Evolutionary conservation across 53 echinoderm and acorn worm species (phyloP).

Genomic region (Antedon mediterranea): DNA sequence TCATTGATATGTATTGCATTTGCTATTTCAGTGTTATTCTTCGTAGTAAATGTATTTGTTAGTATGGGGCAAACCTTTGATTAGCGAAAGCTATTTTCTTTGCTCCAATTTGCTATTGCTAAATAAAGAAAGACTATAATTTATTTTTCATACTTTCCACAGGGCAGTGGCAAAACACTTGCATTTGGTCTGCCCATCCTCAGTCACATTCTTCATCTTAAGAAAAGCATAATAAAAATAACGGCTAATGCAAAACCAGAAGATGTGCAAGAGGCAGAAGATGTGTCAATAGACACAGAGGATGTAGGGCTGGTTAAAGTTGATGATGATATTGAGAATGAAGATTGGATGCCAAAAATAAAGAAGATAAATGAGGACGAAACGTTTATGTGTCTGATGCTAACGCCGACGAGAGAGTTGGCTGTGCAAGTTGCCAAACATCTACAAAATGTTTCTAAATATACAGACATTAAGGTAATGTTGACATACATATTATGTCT

Average conservation of each 20-base stretch:
- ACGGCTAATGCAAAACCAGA: neutral
- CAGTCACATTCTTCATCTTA: constrained; percentile 31
- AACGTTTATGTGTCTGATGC: constrained; percentile 38
- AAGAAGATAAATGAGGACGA: neutral
- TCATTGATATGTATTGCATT: too few species aligned
- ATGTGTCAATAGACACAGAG: neutral
- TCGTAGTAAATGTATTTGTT: too few species aligned
- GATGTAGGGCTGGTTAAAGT: neutral
- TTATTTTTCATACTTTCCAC: neutral
- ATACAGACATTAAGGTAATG: constrained; percentile 76
- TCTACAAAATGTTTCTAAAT: constrained; percentile 48
- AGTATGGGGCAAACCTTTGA: too few species aligned
- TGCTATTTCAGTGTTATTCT: too few species aligned
- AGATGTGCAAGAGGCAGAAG: neutral
- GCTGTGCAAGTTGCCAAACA: constrained; percentile 89
- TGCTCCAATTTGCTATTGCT: too few species aligned
- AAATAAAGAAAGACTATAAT: too few species aligned
- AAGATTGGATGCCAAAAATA: neutral
- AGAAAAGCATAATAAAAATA: constrained; percentile 6
- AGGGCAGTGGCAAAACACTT: constrained; percentile 95
- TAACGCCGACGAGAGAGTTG: constrained; percentile 79
- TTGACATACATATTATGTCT: too few species aligned
- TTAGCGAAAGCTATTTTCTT: too few species aligned
- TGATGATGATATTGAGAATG: constrained; percentile 2
- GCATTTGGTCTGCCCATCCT: constrained; percentile 87